These are phyloP conservation scores for Drosophila gunungcola DNA, from an alignment of 1,140 invertebrate species.

Conservation along the genomic window DNA sequence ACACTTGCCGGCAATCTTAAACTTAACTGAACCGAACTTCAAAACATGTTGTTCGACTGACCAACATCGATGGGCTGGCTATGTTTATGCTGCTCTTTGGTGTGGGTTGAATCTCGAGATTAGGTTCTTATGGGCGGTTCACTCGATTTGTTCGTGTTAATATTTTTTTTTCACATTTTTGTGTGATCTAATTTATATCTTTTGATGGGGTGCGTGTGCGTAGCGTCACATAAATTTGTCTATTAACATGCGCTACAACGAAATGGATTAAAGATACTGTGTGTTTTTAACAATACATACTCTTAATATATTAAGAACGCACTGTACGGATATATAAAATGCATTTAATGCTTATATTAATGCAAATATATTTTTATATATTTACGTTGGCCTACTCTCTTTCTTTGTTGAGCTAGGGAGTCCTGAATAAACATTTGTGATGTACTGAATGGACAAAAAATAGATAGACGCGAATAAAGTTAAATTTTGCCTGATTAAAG, in stretches of 20 bases:
- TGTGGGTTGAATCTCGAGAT: constrained; percentile 47
- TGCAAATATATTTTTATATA: not conserved
- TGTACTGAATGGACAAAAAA: too few species aligned
- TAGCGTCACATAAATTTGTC: constrained; percentile 49
- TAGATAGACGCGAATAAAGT: too few species aligned
- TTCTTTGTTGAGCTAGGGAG: not conserved
- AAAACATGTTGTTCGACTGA: constrained; percentile 44
- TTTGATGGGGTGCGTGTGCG: constrained; percentile 61
- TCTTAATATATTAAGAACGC: not conserved
- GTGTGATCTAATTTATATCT: constrained; percentile 67
- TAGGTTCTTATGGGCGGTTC: constrained; percentile 43
- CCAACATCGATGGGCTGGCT: constrained; percentile 39
- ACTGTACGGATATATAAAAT: not conserved
- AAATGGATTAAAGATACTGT: constrained; percentile 40
- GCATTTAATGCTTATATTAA: not conserved
- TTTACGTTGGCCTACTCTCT: too few species aligned
- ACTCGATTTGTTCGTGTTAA: constrained; percentile 26
- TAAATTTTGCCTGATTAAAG: too few species aligned
- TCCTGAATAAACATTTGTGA: too few species aligned
- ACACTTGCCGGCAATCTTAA: constrained; percentile 23
- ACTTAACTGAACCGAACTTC: constrained; percentile 10
- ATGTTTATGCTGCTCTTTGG: constrained; percentile 28
- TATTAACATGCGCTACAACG: constrained; percentile 23
- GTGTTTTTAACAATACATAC: not conserved
- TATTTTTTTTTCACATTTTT: constrained; percentile 32